phyloP scores from a whole-genome alignment of 1,140 invertebrate genomes.

The Sinella curviseta region DNA sequence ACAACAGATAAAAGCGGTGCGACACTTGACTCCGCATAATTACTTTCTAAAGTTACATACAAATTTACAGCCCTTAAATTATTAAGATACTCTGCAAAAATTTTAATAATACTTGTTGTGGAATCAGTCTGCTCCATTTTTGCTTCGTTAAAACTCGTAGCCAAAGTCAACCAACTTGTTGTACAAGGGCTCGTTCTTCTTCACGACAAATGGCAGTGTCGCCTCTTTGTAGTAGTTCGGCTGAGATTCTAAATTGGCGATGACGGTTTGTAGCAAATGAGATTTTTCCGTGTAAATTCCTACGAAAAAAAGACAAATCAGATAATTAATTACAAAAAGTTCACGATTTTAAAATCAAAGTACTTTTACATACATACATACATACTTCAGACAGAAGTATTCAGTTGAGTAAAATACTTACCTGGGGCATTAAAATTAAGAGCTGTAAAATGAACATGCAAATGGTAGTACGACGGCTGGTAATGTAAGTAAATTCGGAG shows the following conservation, averaged over 20 bases:
- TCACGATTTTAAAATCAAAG: neutral
- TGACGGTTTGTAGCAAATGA: conserved; percentile 85
- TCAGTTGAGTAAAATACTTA: conserved; percentile 48
- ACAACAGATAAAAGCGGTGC: neutral
- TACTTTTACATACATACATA: conserved; percentile 1
- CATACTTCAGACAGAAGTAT: neutral
- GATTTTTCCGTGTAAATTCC: conserved; percentile 76
- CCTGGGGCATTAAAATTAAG: conserved; percentile 79
- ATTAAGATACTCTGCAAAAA: conserved; percentile 45
- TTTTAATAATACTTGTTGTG: conserved; percentile 17
- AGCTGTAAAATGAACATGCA: conserved; percentile 92
- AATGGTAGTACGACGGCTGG: conserved; percentile 94
- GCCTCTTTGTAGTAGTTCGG: conserved; percentile 80
- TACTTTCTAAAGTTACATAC: conserved; percentile 24
- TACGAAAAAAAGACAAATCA: no score
- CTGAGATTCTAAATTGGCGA: conserved; percentile 81
- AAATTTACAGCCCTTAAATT: conserved; percentile 45
- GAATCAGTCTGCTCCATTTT: neutral
- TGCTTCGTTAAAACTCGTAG: conserved; percentile 42
- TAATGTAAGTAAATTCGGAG: conserved; percentile 90
- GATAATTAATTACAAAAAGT: no score
- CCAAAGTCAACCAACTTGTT: conserved; percentile 36
- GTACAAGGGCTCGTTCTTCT: conserved; percentile 38
- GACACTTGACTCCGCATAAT: neutral
- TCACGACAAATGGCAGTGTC: conserved; percentile 63